Conservation (phyloP, 2,888 invertebrate genomes). For the Drosophila helvetica region DNA sequence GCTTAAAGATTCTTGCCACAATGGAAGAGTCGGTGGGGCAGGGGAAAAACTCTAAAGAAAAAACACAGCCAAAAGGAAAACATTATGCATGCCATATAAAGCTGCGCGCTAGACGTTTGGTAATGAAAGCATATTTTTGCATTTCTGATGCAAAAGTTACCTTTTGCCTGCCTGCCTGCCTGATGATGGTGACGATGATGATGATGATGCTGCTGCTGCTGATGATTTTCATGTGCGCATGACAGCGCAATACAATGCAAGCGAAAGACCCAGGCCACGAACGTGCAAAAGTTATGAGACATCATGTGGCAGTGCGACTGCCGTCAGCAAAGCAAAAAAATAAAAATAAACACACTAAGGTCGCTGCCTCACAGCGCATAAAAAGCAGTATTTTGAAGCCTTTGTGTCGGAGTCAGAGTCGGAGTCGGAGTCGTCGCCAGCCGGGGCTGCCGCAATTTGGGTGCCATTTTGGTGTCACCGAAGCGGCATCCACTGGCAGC, state of each 20-base stretch:
- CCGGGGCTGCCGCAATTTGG: constrained; percentile 68
- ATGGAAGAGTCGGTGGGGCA: constrained; percentile 6
- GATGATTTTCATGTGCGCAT: constrained; percentile 73
- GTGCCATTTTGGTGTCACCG: constrained; percentile 70
- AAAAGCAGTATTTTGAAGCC: constrained; percentile 65
- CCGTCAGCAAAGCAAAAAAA: constrained; percentile 11
- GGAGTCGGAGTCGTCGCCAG: not conserved
- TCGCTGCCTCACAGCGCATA: constrained; percentile 57
- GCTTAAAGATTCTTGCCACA: constrained; percentile 33
- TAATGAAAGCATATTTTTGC: constrained; percentile 77
- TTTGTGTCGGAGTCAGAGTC: constrained; percentile 27
- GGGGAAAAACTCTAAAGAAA: constrained; percentile 17
- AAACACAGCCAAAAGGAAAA: constrained; percentile 25
- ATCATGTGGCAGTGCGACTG: constrained; percentile 27
- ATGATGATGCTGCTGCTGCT: constrained; percentile 15
- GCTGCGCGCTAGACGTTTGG: constrained; percentile 63
- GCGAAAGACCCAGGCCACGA: constrained; percentile 73
- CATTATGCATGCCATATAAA: constrained; percentile 55
- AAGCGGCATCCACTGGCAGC: constrained; percentile 48
- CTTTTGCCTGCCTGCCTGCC: constrained; percentile 1
- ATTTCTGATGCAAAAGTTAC: constrained; percentile 56
- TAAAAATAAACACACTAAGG: constrained; percentile 55
- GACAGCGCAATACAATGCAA: constrained; percentile 76
- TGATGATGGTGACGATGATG: not conserved
- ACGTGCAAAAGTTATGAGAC: constrained; percentile 62